A percentile compares a stretch with the other conserved stretches of the same genome.
These are phyloP conservation scores for Notamacropus eugenii DNA, from an alignment of 2,797 vertebrate genomes.

Conservation along the genomic window DNA sequence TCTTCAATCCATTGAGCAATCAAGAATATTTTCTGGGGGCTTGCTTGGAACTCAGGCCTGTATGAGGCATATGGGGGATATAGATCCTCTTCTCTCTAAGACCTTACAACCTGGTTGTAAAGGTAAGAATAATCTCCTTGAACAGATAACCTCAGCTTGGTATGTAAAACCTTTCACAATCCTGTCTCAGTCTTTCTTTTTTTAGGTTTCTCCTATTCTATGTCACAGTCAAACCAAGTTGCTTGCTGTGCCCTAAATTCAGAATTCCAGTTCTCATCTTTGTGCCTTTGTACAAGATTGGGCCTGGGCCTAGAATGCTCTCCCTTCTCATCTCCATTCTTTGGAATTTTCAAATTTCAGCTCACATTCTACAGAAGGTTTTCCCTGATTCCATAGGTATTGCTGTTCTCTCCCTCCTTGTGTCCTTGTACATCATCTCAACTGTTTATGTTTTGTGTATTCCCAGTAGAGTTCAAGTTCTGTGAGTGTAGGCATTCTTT, in stretches of 20 bases:
- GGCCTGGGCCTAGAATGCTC: neutral
- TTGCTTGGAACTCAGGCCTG: neutral
- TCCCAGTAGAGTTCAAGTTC: neutral
- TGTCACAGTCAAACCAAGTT: neutral
- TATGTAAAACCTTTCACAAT: neutral
- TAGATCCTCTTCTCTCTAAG: neutral
- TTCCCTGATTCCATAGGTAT: neutral
- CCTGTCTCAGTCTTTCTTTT: neutral
- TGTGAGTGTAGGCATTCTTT: fast-evolving
- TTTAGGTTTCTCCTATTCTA: neutral
- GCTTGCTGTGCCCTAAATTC: neutral
- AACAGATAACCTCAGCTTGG: neutral
- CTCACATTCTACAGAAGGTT: neutral
- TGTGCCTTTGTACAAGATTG: neutral
- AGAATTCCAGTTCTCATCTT: neutral
- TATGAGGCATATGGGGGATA: neutral
- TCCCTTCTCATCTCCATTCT: neutral
- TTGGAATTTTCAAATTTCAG: neutral
- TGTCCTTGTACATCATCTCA: neutral
- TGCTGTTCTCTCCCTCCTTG: neutral
- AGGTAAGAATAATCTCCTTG: neutral
- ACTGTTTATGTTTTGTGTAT: neutral
- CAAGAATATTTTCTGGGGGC: neutral
- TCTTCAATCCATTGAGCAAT: neutral
- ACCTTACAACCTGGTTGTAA: neutral